Base-by-base conservation (phyloP, 2,113 vertebrate species). In the Picathartes gymnocephalus region DNA sequence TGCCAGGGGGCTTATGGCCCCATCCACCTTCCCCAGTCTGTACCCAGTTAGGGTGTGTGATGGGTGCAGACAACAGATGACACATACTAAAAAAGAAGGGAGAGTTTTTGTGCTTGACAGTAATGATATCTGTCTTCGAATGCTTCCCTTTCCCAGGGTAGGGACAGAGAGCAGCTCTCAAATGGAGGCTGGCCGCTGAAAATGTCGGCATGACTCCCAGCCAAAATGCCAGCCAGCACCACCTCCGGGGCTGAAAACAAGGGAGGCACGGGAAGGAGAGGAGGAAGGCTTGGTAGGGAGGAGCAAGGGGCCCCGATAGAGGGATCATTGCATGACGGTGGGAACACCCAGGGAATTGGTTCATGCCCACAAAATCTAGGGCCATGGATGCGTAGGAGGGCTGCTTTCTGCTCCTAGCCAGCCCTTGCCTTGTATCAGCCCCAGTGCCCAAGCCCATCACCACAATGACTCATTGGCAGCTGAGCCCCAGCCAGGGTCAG, bases 121-220 rank as follows among this genome's bases (percentile, higher is more conserved):
- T 70, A 17, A 53, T 2, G 2, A 57, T 77, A 71, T 53, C 21
- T 48, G 1, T 4, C 47, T 37, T 80, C 35, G 39, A 72, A 78
- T 37, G 44, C 47, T 78, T 68, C 81, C 42, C n/a, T 66, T 81
- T n/a, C 27, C 61, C 0, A 5, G 35, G 53, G 25, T 51, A n/a
- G 60, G 37, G 80, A 82, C 68, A 37, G 73, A 47, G 74, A 86
- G 30, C 44, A 71, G 60, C 53, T 92, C 86, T 91, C 76, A 96
- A 96, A 94, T 96, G 95, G 90, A 95, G 86, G 92, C 60, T 2
- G 30, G 33, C 60, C 64, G 80, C 80, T 94, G 92, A 92, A 96
- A 96, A 96, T 95, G 94, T 95, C 88, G 27, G 88, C 86, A 42
- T 48, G 82, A 94, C 72, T 83, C 76, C 58, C 56, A 65, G 95